Base-by-base conservation (phyloP, 2,888 invertebrate species). In the Slavum lentiscoides region DNA sequence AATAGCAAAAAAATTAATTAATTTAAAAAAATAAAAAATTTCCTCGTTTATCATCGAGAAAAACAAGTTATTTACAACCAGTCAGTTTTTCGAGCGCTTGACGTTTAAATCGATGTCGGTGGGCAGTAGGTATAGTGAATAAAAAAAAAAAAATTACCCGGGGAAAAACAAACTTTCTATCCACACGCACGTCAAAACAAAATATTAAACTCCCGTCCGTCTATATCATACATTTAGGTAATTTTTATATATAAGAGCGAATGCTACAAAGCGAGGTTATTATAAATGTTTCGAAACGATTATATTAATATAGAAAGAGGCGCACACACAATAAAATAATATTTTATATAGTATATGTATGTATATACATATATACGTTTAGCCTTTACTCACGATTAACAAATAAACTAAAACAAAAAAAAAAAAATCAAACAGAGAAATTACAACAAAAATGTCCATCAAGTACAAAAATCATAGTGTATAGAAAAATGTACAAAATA, bases 91-190 rank as follows among this genome's bases (percentile, higher is more conserved):
- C 55, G 30, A 77, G 61, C n/a, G 37, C 62, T 19, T 53, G 77
- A 77, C 69, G 69, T 77, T 62, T 70, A 70, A 77, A 77, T 77
- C 70, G 69, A 77, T 62, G 62, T 39, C 37, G 69, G 19, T 17
- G 37, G 49, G 59, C 17, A 21, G 70, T 58, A 39, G 1, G 2
- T 55, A 49, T 15, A 30, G 21, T 23, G 59, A 59, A 68, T 37
- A 70, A 58, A 67, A 30, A 17, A 68, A 55, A 70, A 58, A 67
- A 30, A 17, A 68, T 70, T 55, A 49, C 59, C 30, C 39, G 66
- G n/a, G 37, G 3, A 49, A 66, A 49, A 74, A 55, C 11, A 30
- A 30, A 30, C 2, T 30, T 21, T 39, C 43, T 59, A 59, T 30
- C 59, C 75, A 23, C 30, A 68, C 58, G 59, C 59, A 76, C 59